Evolutionary conservation across 2,797 vertebrate species (phyloP).

Genomic region (Acanthis flammea): DNA sequence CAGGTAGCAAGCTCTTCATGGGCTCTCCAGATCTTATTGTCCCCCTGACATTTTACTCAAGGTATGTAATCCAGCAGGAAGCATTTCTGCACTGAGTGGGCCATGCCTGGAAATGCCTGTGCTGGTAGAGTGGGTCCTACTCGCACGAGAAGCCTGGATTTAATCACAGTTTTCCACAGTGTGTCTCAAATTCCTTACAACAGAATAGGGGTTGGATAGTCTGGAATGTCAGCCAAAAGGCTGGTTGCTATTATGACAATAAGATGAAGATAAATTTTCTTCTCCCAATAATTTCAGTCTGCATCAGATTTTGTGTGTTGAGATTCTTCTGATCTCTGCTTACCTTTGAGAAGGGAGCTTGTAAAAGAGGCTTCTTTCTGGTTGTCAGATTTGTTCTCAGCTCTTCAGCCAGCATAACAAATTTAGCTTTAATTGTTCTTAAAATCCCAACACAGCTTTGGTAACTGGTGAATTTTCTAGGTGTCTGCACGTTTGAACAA

Average conservation of each 20-base stretch:
- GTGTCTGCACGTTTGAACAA: background rate
- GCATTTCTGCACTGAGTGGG: rapidly evolving
- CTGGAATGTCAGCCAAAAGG: background rate
- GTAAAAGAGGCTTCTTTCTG: background rate
- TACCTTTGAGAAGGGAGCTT: background rate
- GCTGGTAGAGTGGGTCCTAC: background rate
- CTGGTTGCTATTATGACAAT: background rate
- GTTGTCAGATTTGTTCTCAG: background rate
- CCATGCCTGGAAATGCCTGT: background rate
- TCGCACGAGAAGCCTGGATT: background rate
- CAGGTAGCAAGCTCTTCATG: background rate
- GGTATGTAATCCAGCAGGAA: rapidly evolving
- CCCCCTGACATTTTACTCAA: background rate
- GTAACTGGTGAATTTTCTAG: background rate
- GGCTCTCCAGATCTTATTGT: rapidly evolving
- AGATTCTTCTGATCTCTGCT: background rate
- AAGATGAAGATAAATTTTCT: background rate
- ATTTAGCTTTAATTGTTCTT: background rate
- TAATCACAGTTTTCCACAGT: background rate
- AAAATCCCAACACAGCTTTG: background rate
- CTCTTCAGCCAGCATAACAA: background rate
- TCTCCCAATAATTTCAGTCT: background rate
- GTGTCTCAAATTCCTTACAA: background rate
- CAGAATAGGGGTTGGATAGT: background rate
- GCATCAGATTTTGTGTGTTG: background rate